Base-by-base conservation (phyloP, 2,888 invertebrate genomes). In the Dioctria rufipes region DNA sequence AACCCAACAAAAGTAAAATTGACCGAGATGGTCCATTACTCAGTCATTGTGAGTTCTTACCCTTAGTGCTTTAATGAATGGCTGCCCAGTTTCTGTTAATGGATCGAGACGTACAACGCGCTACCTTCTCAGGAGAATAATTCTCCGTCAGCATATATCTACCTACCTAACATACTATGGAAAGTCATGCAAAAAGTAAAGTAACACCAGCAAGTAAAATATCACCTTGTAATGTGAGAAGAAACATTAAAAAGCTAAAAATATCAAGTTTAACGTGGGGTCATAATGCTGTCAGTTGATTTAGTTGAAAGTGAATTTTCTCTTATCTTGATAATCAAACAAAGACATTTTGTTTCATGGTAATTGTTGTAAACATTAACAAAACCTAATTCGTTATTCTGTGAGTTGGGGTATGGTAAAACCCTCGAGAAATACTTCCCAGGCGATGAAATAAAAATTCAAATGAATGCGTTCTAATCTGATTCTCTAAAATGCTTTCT, bases 21-120 rank as follows among this genome's bases (percentile, higher is more conserved):
- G 73, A 54, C 60, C 60, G 60, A 60, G 58, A 40, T 37, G 71
- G 73, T 75, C 73, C 73, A 75, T 75, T 75, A 75, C 73, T 75
- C 58, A 75, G 73, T 75, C 73, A 60, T 75, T 75, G 73, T 75
- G 73, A 60, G 40, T 60, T n/a, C 73, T 75, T 75, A 75, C 60
- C 73, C 71, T 13, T 11, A 60, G 25, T 75, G 60, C 43, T 75
- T 8, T 75, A 13, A 42, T 42, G 73, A 75, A 75, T 75, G 73
- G 73, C 73, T 60, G 73, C 73, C 63, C 63, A 63, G 40, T 63
- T 63, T 40, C 63, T 63, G 39, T 40, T 75, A 75, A 75, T 75
- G 73, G 73, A 75, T 75, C 73, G 58, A 25, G 49, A 13, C 42
- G 43, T 75, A 54, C 39, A 9, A 65, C 65, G 25, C 25, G 8